Base-by-base conservation (phyloP, 2,113 vertebrate genomes). In the Micromys minutus region DNA sequence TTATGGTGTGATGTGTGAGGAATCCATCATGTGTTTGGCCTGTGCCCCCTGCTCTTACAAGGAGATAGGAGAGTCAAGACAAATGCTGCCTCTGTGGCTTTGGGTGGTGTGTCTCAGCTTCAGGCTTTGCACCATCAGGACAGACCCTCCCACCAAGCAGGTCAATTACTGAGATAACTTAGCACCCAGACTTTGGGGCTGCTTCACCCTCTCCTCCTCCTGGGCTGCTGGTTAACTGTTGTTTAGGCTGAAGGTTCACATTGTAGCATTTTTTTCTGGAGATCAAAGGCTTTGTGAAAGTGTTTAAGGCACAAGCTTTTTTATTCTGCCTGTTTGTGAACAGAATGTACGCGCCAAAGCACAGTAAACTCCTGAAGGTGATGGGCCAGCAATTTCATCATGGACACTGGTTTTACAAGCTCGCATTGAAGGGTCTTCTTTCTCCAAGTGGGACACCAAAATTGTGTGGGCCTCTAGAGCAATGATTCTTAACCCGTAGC, bases 1-100 rank as follows among this genome's bases (percentile, higher is more conserved):
- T 98, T 98, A 98, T 93, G 63, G 96, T 95, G 26, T 16, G 24
- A 74, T 80, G 57, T 80, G 90, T 90, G 97, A 98, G 42, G 94
- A 96, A 95, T 97, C 81, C 95, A 83, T 97, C 91, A 94, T 36
- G 50, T 59, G 74, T 97, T 98, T 97, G 96, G 97, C 92, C 91
- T 36, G 17, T 90, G 50, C 55, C 63, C 59, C 97, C 83, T 3
- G 93, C 24, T 61, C 84, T 92, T 59, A 85, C 96, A 93, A 50
- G 26, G 61, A 91, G 92, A 80, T 19, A 65, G 97, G 93, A 96
- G 97, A 84, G 26, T 7, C 75, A 36, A 93, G 50, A 95, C 55
- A 84, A 69, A 84, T 55, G 63, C 11, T 93, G 72, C 72, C 80
- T 77, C 1, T 36, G 9, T 75, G 47, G 21, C 13, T 90, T 90